A percentile compares a stretch with the other conserved stretches of the same genome.
Conservation (phyloP, 2,888 invertebrate genomes). For the Drosophila conformis region DNA sequence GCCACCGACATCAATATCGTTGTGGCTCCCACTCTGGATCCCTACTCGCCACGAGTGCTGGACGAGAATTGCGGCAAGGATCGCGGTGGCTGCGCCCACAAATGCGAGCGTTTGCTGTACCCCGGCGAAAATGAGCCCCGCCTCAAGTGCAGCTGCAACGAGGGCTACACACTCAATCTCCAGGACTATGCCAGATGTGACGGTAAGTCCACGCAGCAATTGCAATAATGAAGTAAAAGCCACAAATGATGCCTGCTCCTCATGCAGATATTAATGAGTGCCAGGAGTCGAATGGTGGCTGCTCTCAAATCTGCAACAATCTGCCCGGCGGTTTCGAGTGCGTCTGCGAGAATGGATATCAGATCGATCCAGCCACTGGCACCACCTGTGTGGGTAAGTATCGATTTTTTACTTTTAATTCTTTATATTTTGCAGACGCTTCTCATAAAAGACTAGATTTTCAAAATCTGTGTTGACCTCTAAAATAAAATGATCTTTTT, state of each 20-base stretch:
- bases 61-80: constrained; percentile 84
- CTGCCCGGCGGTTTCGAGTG: constrained; percentile 87
- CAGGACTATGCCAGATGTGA: constrained; percentile 83
- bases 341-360: constrained; percentile 86
- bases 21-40: constrained; percentile 73
- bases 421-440: background rate
- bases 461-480: background rate
- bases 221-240: background rate
- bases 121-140: constrained; percentile 83
- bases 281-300: constrained; percentile 86
- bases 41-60: constrained; percentile 77
- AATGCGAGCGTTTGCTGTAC: constrained; percentile 83
- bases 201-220: constrained; percentile 67
- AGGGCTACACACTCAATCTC: constrained; percentile 85
- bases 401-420: background rate
- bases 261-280: constrained; percentile 87
- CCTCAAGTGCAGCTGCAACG: constrained; percentile 82
- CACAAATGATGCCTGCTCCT: background rate
- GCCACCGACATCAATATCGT: constrained; percentile 67
- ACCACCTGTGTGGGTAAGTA: constrained; percentile 86
- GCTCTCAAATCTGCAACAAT: constrained; percentile 87
- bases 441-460: background rate
- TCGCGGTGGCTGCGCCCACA: constrained; percentile 86
- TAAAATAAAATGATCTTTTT: background rate
- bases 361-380: constrained; percentile 84